Evolutionary conservation across 1,140 invertebrate species (phyloP).

Genomic region (Drosophila persimilis): DNA sequence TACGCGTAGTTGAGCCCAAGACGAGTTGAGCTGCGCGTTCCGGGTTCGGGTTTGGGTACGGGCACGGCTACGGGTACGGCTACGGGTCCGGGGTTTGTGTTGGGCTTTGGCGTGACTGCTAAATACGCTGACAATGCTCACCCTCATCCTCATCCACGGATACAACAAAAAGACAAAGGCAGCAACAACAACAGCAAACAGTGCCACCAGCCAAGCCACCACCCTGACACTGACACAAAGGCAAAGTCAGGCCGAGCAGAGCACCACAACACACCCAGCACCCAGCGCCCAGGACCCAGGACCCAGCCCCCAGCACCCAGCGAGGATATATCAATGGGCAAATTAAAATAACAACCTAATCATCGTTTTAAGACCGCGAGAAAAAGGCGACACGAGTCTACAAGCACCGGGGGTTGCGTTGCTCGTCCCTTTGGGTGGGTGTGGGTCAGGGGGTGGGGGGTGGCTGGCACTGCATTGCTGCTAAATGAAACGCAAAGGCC

Average conservation of each 20-base stretch:
- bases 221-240: constrained; percentile 54
- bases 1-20: constrained; percentile 82
- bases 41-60: background rate
- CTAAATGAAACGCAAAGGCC: constrained; percentile 80
- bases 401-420: constrained; percentile 19
- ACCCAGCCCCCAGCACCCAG: constrained; percentile 10
- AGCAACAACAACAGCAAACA: constrained; percentile 53
- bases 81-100: constrained; percentile 13
- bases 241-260: constrained; percentile 53
- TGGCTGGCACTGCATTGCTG: constrained; percentile 51
- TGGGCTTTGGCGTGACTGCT: constrained; percentile 69
- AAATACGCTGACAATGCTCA: constrained; percentile 75
- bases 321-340: constrained; percentile 83
- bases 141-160: constrained; percentile 29
- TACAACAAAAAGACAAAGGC: constrained; percentile 51
- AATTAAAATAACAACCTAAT: constrained; percentile 84
- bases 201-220: constrained; percentile 55
- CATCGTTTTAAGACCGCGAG: constrained; percentile 83
- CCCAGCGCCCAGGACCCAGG: too few species aligned
- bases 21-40: constrained; percentile 61
- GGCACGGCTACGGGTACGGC: constrained; percentile 3
- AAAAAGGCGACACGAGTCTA: constrained; percentile 68
- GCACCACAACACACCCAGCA: constrained; percentile 21
- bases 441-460: background rate
- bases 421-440: constrained; percentile 20